Conservation (phyloP, 2,888 invertebrate genomes). For the Ochropleura plecta region DNA sequence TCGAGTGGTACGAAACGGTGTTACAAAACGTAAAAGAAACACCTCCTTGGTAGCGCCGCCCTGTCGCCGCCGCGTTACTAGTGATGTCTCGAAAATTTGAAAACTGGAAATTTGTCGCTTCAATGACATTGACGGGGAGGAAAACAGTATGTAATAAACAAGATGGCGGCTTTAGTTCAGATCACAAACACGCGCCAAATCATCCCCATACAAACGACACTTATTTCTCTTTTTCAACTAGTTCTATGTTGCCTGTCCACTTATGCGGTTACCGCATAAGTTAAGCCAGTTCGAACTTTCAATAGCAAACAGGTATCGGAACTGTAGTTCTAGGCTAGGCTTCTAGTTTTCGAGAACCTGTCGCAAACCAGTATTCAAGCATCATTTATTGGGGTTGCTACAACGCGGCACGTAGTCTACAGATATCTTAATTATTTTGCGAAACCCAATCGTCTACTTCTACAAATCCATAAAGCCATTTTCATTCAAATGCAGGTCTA, state of each 20-base stretch:
- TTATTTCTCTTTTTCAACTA: not conserved
- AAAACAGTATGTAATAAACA: no score
- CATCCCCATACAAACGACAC: no score
- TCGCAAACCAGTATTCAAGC: constrained; percentile 19
- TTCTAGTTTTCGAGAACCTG: constrained; percentile 39
- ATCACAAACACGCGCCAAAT: not conserved
- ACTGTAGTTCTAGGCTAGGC: constrained; percentile 61
- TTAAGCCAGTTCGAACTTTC: constrained; percentile 16
- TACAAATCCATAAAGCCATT: not conserved
- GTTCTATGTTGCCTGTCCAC: not conserved
- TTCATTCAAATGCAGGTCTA: constrained; percentile 25
- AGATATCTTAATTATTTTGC: not conserved
- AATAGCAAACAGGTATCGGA: constrained; percentile 38
- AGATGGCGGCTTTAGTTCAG: not conserved
- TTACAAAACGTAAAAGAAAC: constrained; percentile 86
- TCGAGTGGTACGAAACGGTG: constrained; percentile 73
- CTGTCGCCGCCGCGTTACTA: constrained; percentile 67
- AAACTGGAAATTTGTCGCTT: constrained; percentile 6
- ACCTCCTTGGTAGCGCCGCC: constrained; percentile 77
- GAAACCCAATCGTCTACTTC: not conserved
- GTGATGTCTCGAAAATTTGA: constrained; percentile 30
- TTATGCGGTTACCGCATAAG: constrained; percentile 32
- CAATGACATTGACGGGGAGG: not conserved
- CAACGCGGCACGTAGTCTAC: not conserved
- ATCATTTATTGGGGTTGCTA: constrained; percentile 26